phyloP scores from a whole-genome alignment of 2,113 vertebrate genomes.

The Fregata magnificens region DNA sequence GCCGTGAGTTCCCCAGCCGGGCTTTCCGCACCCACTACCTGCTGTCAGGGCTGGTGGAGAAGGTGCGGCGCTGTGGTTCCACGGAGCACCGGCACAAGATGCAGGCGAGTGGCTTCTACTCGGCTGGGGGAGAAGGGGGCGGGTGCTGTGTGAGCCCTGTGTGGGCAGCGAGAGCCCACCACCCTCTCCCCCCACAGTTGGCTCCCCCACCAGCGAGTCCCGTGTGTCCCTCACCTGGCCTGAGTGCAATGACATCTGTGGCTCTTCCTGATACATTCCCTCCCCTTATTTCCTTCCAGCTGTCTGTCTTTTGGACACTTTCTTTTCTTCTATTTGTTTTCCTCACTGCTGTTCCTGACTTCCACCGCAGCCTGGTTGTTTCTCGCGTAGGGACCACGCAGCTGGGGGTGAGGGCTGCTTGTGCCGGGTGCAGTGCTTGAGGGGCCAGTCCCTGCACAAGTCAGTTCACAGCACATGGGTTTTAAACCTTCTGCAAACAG shows the following conservation, averaged over 20 bases:
- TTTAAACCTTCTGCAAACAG: background rate
- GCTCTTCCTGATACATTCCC: background rate
- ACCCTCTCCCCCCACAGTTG: rapidly evolving
- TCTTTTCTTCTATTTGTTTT: background rate
- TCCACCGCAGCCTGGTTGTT: background rate
- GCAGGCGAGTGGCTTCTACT: conserved; percentile 70
- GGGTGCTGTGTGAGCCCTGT: background rate
- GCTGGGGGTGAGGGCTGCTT: background rate
- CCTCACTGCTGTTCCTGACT: background rate
- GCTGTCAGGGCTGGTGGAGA: conserved; percentile 83
- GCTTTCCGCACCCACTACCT: conserved; percentile 82
- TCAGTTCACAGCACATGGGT: background rate
- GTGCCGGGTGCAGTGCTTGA: background rate
- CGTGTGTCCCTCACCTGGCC: background rate
- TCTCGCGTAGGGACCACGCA: rapidly evolving
- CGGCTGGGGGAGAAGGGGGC: rapidly evolving
- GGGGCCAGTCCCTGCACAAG: too few species aligned
- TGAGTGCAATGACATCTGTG: rapidly evolving
- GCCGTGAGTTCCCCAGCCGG: conserved; percentile 71
- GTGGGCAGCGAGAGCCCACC: background rate
- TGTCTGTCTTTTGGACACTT: background rate
- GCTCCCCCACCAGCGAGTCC: background rate
- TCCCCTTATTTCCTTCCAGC: background rate
- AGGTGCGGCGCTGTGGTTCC: conserved; percentile 73
- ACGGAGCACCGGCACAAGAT: conserved; percentile 48